Evolutionary conservation across 1,140 invertebrate species (phyloP), one percentile per base, ranked within the genome.

Genomic region (Myzus persicae): DNA sequence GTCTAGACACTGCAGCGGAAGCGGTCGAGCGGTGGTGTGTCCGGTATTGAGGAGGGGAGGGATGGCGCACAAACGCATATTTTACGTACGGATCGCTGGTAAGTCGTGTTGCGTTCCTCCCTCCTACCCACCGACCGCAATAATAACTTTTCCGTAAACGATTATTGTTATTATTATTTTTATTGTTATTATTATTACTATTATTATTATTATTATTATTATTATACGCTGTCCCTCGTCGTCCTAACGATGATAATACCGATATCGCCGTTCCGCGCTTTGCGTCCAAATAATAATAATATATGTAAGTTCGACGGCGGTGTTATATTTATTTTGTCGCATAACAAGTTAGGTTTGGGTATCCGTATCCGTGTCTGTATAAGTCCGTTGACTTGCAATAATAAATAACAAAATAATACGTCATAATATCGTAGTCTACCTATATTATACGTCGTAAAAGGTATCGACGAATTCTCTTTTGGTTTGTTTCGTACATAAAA

Each of bases 161-260:
- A 76, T 76, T 76, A 76, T 76, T 76, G 59, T 76, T 76, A n/a
- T 76, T 76, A n/a, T 76, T 76, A 76, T 76, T 76, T n/a, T 76
- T 76, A 76, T 76, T 76, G n/a, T 76, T 76, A 67, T 67, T 59
- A 59, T 59, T n/a, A n/a, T n/a, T n/a, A n/a, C n/a, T 24, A 51
- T 51, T 48, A 48, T 48, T 48, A 48, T 48, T 51, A 48, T 48
- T 51, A 51, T 51, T 26, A 54, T 54, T 59, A 67, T 67, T n/a
- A 67, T 67, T 76, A n/a, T 76, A 76, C 59, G 14, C n/a, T 76
- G 59, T 76, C 31, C 59, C 59, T 76, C 14, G 59, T 76, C 5
- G 31, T 76, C 59, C n/a, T n/a, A 76, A 76, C 59, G n/a, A 76
- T 76, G 36, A 76, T 76, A 76, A 76, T 76, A 76, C n/a, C 59